Conservation (phyloP, 2,113 vertebrate genomes). For the Nansenia antarctica region DNA sequence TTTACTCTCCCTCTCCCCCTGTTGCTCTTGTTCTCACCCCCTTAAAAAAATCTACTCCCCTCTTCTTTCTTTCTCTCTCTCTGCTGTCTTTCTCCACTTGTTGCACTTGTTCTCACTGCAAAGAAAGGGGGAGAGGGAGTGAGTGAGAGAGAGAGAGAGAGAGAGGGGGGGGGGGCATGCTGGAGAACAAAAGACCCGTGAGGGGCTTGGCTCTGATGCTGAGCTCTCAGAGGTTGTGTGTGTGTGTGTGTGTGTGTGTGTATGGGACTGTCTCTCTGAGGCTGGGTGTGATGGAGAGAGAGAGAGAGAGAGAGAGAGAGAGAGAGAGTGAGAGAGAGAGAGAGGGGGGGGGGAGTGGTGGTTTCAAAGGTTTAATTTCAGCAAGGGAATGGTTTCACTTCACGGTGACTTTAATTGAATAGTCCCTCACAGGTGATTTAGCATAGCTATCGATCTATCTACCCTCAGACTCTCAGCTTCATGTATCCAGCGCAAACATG, state of each 20-base stretch:
- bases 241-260: no score
- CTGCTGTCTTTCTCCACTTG: neutral
- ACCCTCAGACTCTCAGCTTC: no score
- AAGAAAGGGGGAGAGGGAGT: constrained; percentile 24
- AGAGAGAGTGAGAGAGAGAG: no score
- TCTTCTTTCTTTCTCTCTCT: no score
- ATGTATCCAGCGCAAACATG: no score
- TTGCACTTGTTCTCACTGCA: constrained; percentile 41
- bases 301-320: no score
- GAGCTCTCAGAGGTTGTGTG: neutral
- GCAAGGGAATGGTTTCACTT: neutral
- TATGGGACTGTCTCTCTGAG: neutral
- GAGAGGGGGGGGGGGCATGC: neutral
- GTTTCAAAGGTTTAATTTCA: no score
- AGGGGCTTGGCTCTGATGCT: neutral
- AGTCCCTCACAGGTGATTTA: no score
- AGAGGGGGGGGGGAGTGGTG: no score
- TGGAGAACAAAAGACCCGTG: neutral
- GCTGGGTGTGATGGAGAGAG: neutral
- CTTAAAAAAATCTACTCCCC: neutral
- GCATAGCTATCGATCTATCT: no score
- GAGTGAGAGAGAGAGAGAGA: neutral
- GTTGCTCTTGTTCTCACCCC: neutral
- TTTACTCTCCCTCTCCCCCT: constrained; percentile 7
- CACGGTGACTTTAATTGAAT: no score